Conservation (phyloP, 2,113 vertebrate species). For the Pontoporia blainvillei region DNA sequence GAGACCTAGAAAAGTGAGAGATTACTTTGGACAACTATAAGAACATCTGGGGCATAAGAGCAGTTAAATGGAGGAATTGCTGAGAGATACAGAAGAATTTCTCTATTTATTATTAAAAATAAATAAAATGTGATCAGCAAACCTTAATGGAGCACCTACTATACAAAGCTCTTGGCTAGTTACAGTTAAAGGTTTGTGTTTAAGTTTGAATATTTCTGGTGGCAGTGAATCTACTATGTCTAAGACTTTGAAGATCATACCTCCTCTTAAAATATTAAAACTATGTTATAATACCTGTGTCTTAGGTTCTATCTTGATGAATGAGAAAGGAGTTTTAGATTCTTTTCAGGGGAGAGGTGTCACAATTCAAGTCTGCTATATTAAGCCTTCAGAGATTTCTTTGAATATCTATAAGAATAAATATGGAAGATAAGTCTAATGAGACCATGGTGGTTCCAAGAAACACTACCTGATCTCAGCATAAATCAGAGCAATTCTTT, state of each 20-base stretch:
- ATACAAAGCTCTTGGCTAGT: background rate
- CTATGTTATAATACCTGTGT: background rate
- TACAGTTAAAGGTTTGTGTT: background rate
- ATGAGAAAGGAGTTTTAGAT: background rate
- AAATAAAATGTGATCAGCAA: background rate
- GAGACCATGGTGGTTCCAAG: background rate
- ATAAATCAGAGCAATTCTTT: background rate
- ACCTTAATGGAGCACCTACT: background rate
- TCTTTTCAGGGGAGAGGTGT: background rate
- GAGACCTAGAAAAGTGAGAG: background rate
- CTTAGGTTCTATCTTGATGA: background rate
- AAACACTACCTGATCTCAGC: background rate
- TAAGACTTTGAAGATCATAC: background rate
- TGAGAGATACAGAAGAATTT: background rate
- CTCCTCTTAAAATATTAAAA: background rate
- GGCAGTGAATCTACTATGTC: background rate
- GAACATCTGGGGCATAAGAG: background rate
- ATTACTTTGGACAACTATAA: background rate
- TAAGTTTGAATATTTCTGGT: constrained; percentile 21
- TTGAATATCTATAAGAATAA: background rate
- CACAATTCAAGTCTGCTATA: background rate
- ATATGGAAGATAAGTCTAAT: background rate
- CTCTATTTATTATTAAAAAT: background rate
- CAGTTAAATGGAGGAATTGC: background rate
- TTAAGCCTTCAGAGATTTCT: background rate